Percentiles rank a stretch among this genome's conserved stretches.
Evolutionary conservation across 2,113 vertebrate species (phyloP).

Genomic region (Phoxinus phoxinus): DNA sequence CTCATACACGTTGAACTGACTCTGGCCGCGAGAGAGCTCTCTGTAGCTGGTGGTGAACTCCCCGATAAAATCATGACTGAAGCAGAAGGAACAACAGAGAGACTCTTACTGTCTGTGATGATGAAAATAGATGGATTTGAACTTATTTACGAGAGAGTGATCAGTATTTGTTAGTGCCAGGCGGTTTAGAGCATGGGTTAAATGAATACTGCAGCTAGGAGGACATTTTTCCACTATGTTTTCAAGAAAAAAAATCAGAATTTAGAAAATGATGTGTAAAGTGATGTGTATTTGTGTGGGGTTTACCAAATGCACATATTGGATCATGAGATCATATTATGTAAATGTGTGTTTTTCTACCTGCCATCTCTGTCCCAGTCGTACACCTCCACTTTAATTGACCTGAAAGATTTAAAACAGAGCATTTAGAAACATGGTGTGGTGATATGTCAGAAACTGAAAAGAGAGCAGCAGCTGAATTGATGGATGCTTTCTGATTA

Average conservation of each 20-base stretch:
- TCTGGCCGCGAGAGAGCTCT: constrained; percentile 88
- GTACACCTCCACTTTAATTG: constrained; percentile 92
- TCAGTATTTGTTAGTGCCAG: neutral
- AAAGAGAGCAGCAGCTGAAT: constrained; percentile 21
- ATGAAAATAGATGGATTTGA: constrained; percentile 5
- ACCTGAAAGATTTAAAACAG: constrained; percentile 73
- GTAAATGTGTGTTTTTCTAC: constrained; percentile 68
- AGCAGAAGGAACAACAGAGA: constrained; percentile 44
- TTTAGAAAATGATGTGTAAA: neutral
- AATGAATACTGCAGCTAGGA: neutral
- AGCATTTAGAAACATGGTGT: constrained; percentile 20
- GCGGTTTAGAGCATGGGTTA: neutral
- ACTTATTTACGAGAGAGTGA: neutral
- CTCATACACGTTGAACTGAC: constrained; percentile 88
- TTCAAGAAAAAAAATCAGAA: neutral
- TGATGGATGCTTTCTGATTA: constrained; percentile 42
- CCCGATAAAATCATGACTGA: constrained; percentile 94
- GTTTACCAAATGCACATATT: neutral
- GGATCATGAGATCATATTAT: neutral
- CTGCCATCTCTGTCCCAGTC: constrained; percentile 96
- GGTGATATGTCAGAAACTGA: neutral
- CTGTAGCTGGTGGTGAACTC: constrained; percentile 94
- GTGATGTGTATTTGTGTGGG: neutral
- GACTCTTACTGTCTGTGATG: neutral
- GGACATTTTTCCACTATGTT: neutral